Evolutionary conservation across 2,888 invertebrate species (phyloP).

Genomic region (Troglohyphantes excavatus): DNA sequence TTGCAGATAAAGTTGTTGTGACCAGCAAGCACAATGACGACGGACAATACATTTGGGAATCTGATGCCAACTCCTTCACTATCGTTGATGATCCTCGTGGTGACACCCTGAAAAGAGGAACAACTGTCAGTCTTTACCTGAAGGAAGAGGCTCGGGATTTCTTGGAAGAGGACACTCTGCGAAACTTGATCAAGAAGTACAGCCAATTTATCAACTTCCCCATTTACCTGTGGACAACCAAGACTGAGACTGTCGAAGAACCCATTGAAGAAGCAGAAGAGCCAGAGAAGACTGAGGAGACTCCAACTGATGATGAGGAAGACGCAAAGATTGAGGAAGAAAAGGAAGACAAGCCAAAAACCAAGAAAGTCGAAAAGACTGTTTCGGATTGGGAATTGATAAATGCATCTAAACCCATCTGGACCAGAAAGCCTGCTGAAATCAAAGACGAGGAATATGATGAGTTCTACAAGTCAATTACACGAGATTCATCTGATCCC

Average conservation of each 20-base stretch:
- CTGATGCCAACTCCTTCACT: conserved; percentile 94
- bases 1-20: conserved; percentile 97
- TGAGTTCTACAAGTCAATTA: conserved; percentile 97
- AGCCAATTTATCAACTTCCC: conserved; percentile 99
- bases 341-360: conserved; percentile 89
- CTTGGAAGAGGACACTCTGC: conserved; percentile 94
- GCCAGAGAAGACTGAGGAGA: conserved; percentile 83
- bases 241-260: conserved; percentile 90
- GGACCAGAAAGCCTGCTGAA: conserved; percentile 95
- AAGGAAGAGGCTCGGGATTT: conserved; percentile 99
- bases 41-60: conserved; percentile 98
- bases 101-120: conserved; percentile 93
- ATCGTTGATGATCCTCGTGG: conserved; percentile 97
- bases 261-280: conserved; percentile 85
- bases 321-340: conserved; percentile 85
- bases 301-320: conserved; percentile 82
- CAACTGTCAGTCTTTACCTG: conserved; percentile 92
- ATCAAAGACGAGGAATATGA: conserved; percentile 94
- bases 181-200: conserved; percentile 96
- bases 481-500: conserved; percentile 93
- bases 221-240: conserved; percentile 95
- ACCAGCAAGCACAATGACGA: conserved; percentile 97
- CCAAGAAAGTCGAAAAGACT: conserved; percentile 95
- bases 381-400: conserved; percentile 99
- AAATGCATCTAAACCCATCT: conserved; percentile 98